These are phyloP conservation scores for Craseonycteris thonglongyai DNA, from an alignment of 2,113 vertebrate species.

Conservation along the genomic window DNA sequence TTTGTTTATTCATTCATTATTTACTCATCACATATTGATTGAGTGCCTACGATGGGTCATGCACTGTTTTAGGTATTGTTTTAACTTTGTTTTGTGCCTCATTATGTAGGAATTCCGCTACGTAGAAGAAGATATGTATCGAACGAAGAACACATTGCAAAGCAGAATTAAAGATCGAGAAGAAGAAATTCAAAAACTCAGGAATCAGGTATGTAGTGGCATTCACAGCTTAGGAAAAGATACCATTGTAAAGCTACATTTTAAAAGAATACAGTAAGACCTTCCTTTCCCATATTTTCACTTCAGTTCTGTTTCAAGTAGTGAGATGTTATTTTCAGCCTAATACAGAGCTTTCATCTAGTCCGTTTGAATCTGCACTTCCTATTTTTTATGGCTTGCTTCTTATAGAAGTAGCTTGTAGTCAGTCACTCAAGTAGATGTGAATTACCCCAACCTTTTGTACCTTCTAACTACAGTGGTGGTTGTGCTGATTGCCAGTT, in stretches of 20 bases:
- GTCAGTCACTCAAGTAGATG: background rate
- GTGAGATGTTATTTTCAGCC: background rate
- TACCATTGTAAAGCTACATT: background rate
- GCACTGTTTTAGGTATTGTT: background rate
- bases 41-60: background rate
- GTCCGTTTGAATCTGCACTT: background rate
- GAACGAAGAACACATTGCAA: slow-evolving; percentile 90
- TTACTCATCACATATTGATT: fast-evolving
- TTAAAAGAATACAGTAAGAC: background rate
- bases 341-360: background rate
- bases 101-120: slow-evolving; percentile 89
- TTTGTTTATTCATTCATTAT: background rate
- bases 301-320: background rate
- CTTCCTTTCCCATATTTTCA: background rate
- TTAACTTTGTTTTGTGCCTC: background rate
- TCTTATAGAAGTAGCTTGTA: background rate
- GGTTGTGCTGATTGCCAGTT: background rate
- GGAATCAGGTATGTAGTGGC: slow-evolving; percentile 89
- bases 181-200: slow-evolving; percentile 98
- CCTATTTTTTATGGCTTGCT: background rate
- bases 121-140: slow-evolving; percentile 91
- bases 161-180: slow-evolving; percentile 95
- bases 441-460: background rate
- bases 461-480: background rate
- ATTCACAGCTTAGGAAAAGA: background rate